These are phyloP conservation scores for Sinosuthora webbiana DNA, from an alignment of 2,113 vertebrate species.

Conservation along the genomic window DNA sequence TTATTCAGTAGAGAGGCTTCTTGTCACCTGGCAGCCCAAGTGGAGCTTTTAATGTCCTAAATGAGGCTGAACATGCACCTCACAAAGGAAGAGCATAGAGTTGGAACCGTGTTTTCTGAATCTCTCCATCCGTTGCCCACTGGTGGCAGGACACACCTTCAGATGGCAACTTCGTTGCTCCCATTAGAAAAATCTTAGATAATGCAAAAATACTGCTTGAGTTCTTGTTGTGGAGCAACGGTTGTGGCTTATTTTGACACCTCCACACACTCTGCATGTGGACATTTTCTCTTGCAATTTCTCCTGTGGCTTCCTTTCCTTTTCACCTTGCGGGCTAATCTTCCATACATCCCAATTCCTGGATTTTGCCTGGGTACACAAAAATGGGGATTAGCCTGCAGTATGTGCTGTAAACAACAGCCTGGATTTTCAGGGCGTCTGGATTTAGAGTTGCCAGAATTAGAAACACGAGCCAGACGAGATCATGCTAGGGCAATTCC, in stretches of 20 bases:
- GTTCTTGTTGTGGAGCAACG: not conserved
- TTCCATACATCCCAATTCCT: not conserved
- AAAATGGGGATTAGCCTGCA: slow-evolving; percentile 14
- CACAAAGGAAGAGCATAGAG: not conserved
- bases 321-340: not conserved
- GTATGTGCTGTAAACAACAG: not conserved
- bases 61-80: not conserved
- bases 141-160: not conserved
- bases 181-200: not conserved
- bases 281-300: not conserved
- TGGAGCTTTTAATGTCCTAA: not conserved
- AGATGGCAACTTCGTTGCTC: accelerated
- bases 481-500: slow-evolving; percentile 41
- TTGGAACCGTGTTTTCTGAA: not conserved
- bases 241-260: not conserved
- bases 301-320: not conserved
- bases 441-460: slow-evolving; percentile 56
- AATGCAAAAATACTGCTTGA: not conserved
- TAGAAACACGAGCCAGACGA: slow-evolving; percentile 36
- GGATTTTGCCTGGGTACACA: not conserved
- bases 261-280: accelerated
- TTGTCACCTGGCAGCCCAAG: not conserved
- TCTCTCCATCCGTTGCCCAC: not conserved
- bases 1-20: not conserved
- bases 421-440: slow-evolving; percentile 40